phyloP scores from a whole-genome alignment of 2,888 invertebrate genomes.

The Nephrocerus scutellatus region DNA sequence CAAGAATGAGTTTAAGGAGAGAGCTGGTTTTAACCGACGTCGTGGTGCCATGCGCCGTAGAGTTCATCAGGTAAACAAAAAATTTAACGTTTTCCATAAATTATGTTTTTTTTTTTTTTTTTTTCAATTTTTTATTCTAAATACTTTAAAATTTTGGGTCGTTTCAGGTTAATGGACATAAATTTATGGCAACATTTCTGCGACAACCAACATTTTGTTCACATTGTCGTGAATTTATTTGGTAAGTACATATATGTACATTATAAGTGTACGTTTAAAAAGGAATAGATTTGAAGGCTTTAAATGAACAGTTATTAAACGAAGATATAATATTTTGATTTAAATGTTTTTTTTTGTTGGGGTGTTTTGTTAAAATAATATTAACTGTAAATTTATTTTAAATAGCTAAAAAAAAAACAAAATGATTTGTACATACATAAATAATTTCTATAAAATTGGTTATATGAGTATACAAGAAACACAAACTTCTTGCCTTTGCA shows the following conservation, averaged over 20 bases:
- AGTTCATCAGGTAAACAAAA: constrained; percentile 77
- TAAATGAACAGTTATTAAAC: too few species aligned
- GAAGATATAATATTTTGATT: too few species aligned
- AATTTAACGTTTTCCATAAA: constrained; percentile 1
- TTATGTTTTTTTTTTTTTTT: constrained; percentile 4
- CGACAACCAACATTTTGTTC: constrained; percentile 99
- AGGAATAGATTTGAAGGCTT: too few species aligned
- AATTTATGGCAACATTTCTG: constrained; percentile 99
- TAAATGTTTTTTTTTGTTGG: too few species aligned
- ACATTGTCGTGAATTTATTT: constrained; percentile 98
- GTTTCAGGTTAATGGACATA: constrained; percentile 84
- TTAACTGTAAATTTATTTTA: too few species aligned
- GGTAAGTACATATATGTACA: too few species aligned
- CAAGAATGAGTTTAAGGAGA: constrained; percentile 91
- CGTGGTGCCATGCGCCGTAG: constrained; percentile 96
- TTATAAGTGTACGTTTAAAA: too few species aligned
- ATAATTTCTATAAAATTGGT: too few species aligned
- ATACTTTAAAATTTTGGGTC: too few species aligned
- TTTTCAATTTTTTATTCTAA: too few species aligned
- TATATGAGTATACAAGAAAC: constrained; percentile 42
- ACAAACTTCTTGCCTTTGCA: constrained; percentile 59
- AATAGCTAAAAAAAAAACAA: constrained; percentile 6
- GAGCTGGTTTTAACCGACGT: constrained; percentile 88
- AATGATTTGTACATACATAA: constrained; percentile 20
- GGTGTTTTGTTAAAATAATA: too few species aligned